These are phyloP conservation scores for Dicranocentrus wangi DNA, from an alignment of 2,888 invertebrate genomes.

Conservation along the genomic window DNA sequence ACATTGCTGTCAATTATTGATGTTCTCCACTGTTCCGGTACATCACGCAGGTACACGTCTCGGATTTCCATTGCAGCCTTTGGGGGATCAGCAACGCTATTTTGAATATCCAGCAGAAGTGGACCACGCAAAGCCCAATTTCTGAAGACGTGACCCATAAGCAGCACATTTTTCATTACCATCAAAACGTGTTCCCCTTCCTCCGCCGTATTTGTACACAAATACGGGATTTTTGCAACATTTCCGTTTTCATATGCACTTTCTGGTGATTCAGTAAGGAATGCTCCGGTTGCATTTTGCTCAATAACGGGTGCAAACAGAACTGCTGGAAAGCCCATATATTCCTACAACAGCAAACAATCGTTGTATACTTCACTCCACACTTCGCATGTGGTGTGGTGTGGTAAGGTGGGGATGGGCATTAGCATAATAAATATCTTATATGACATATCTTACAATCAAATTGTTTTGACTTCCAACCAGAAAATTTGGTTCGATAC, in stretches of 20 bases:
- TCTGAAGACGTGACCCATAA: constrained; percentile 32
- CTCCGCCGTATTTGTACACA: constrained; percentile 54
- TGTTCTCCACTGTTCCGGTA: constrained; percentile 28
- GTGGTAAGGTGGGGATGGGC: no score
- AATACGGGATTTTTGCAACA: constrained; percentile 61
- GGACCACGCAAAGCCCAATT: constrained; percentile 37
- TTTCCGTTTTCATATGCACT: constrained; percentile 56
- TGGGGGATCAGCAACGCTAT: background rate
- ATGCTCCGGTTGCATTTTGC: constrained; percentile 54
- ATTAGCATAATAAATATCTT: no score
- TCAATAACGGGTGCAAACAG: constrained; percentile 65
- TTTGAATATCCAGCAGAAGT: constrained; percentile 21
- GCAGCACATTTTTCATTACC: constrained; percentile 40
- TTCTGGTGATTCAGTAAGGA: constrained; percentile 60
- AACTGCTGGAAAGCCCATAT: constrained; percentile 56
- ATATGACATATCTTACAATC: constrained; percentile 29
- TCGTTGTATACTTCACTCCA: no score
- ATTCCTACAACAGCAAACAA: constrained; percentile 51
- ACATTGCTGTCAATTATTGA: constrained; percentile 37
- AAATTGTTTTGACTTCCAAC: constrained; percentile 64
- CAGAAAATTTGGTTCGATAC: constrained; percentile 52
- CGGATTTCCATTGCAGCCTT: constrained; percentile 29
- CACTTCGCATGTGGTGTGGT: no score
- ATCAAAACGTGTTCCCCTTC: constrained; percentile 57
- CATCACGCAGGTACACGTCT: constrained; percentile 41